Evolutionary conservation across 64 coral and sea anemone genomes (phyloP).

Genomic region (Catalaphyllia jardinei): DNA sequence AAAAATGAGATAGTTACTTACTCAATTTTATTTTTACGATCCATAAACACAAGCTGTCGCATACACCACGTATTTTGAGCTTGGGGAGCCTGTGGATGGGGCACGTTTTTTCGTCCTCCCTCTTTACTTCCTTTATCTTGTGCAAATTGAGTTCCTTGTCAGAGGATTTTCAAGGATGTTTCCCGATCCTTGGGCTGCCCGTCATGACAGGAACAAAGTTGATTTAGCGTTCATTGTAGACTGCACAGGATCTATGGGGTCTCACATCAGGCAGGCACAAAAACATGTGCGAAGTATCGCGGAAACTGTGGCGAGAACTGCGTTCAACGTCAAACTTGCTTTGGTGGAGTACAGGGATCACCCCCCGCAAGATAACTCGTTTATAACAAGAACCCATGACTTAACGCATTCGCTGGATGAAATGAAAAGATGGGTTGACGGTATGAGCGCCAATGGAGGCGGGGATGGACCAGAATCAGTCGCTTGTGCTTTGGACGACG

Average conservation of each 20-base stretch:
- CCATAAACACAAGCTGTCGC: too few relatives aligned
- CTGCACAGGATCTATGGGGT: slow-evolving; percentile 95
- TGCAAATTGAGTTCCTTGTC: background rate
- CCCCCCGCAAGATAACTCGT: slow-evolving; percentile 75
- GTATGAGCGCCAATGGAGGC: slow-evolving; percentile 76
- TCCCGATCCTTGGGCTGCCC: slow-evolving; percentile 59
- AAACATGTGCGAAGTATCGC: slow-evolving; percentile 77
- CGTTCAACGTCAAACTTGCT: slow-evolving; percentile 79
- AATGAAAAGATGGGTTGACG: slow-evolving; percentile 91
- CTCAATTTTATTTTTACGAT: too few relatives aligned
- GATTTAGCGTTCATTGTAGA: slow-evolving; percentile 92
- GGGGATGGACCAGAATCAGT: slow-evolving; percentile 86
- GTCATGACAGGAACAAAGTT: slow-evolving; percentile 84
- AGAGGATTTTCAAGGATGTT: background rate
- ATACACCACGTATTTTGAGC: too few relatives aligned
- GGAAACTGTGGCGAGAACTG: slow-evolving; percentile 77
- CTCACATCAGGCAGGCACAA: slow-evolving; percentile 87
- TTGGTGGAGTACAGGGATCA: slow-evolving; percentile 94
- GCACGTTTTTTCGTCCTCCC: background rate
- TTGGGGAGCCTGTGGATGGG: too few relatives aligned
- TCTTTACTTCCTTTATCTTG: background rate
- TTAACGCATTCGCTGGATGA: slow-evolving; percentile 69
- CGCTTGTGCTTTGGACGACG: slow-evolving; percentile 69
- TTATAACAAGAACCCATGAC: slow-evolving; percentile 68
- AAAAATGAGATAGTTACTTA: too few relatives aligned